Evolutionary conservation across 2,797 vertebrate genomes (phyloP), one percentile per base, ranked within the genome.

Genomic region (Acomys russatus): DNA sequence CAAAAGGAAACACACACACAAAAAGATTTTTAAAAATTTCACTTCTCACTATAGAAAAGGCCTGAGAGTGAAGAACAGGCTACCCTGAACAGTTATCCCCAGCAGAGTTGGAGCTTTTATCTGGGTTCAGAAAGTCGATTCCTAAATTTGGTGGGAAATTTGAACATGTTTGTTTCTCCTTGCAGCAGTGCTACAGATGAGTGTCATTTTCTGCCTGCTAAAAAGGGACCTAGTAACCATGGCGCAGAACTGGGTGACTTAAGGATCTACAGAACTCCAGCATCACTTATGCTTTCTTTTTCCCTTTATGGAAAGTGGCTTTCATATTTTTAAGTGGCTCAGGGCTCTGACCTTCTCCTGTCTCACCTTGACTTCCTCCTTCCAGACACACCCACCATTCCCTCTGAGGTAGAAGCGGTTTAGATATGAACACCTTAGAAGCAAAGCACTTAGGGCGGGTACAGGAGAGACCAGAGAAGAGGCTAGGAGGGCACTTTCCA

Each of bases 91-190:
- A 28, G 35, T 64, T 83, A 90, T 1, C 6, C 9, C 30, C 85
- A 38, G 71, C 0, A 82, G 23, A 61, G 4, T 7, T 86, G 18
- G 84, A 89, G 38, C 89, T 92, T 76, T 92, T 85, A 96, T 76
- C 77, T 80, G 38, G 6, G n/a, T 63, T 87, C 66, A 77, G 76
- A 95, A 84, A 44, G 25, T 66, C 78, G 71, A 74, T 70, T 91
- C 94, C 56, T 83, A 74, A 95, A 78, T 35, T 83, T 68, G 5
- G 1, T 79, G 17, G 38, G 22, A 90, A 87, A 51, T 74, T 64
- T 66, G 59, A 89, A 91, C 33, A 44, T 12, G 64, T 71, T 90
- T 12, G 64, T 71, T 90, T 89, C 51, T 70, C 54, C 73, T 2
- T 66, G 9, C 15, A 89, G 88, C 33, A 49, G 77, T 25, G 35